A percentile compares a stretch with the other conserved stretches of the same genome.
Conservation (phyloP, 2,113 vertebrate species). For the Oryzias curvinotus region DNA sequence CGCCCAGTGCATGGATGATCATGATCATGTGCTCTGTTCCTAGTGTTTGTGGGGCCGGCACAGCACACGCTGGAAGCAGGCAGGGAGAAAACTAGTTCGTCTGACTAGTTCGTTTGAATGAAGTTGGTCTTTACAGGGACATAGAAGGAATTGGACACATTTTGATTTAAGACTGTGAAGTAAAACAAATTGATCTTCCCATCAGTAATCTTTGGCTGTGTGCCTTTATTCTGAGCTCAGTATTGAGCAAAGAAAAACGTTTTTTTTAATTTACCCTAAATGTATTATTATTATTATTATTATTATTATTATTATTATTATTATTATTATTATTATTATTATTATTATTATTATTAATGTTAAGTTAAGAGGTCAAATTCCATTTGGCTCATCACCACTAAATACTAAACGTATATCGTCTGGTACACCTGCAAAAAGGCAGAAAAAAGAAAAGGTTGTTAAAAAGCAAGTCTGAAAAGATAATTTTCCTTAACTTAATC, state of each 20-base stretch:
- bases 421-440: constrained; percentile 51
- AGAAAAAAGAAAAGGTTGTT: neutral
- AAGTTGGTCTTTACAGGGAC: too few relatives aligned
- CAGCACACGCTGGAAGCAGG: too few relatives aligned
- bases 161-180: neutral
- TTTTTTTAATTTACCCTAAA: neutral
- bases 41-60: too few relatives aligned
- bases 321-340: neutral
- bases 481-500: neutral
- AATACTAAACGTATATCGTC: constrained; percentile 20
- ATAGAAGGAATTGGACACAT: too few relatives aligned
- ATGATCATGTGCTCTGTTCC: too few relatives aligned
- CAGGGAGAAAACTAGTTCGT: too few relatives aligned
- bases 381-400: neutral
- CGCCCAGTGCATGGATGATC: constrained; percentile 20
- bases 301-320: neutral
- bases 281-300: neutral
- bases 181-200: too few relatives aligned
- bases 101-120: too few relatives aligned
- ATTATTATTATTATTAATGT: constrained; percentile 21
- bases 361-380: neutral
- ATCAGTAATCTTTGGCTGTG: too few relatives aligned
- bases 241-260: neutral
- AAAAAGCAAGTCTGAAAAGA: neutral
- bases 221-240: too few relatives aligned